phyloP scores from a whole-genome alignment of 2,113 vertebrate species.

The Podarcis muralis region DNA sequence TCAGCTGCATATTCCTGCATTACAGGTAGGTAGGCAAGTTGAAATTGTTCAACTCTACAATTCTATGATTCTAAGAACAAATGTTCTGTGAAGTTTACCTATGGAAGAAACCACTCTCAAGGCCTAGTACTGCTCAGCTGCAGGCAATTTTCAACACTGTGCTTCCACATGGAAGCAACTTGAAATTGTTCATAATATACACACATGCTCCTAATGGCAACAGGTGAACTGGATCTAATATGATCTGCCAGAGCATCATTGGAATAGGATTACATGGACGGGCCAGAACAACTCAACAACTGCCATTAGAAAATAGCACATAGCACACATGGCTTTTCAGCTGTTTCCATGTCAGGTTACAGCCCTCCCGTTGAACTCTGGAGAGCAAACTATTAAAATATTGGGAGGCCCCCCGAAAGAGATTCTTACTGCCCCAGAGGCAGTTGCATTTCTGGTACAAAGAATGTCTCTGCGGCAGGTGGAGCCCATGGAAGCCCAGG shows the following conservation, averaged over 20 bases:
- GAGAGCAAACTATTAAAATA: neutral
- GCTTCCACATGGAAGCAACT: neutral
- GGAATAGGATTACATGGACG: conserved; percentile 15
- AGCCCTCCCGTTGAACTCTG: neutral
- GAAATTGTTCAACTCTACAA: too few species aligned
- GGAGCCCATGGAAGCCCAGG: neutral
- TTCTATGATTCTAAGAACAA: neutral
- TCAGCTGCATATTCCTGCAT: too few species aligned
- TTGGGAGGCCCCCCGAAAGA: neutral
- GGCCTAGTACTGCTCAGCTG: neutral
- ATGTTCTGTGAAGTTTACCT: neutral
- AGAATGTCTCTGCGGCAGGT: neutral
- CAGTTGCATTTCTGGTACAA: neutral
- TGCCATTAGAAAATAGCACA: neutral
- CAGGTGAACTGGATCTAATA: neutral
- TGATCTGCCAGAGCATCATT: neutral
- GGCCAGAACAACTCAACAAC: conserved; percentile 1
- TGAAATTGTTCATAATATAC: neutral
- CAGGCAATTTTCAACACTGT: neutral
- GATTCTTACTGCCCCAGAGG: neutral
- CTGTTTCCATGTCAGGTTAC: neutral
- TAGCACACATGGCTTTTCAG: neutral
- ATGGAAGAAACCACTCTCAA: neutral
- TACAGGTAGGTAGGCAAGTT: too few species aligned
- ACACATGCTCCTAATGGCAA: neutral